Evolutionary conservation across 2,797 vertebrate genomes (phyloP), one percentile per base, ranked within the genome.

Genomic region (Decapterus maruadsi): DNA sequence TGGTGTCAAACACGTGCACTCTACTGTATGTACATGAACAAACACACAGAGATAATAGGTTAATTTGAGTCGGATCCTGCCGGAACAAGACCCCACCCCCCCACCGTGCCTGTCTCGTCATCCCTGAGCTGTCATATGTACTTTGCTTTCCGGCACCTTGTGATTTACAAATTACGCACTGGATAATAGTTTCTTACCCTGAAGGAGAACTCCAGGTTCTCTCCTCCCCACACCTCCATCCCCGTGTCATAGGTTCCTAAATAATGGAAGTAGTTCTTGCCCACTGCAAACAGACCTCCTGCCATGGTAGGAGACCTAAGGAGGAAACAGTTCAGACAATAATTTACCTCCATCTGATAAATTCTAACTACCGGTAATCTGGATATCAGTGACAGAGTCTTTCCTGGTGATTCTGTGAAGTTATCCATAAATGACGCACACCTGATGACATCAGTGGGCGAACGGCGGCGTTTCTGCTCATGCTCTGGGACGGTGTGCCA

Each of bases 171-270:
- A n/a, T n/a, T n/a, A n/a, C n/a, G n/a, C n/a, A n/a, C n/a, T n/a
- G n/a, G 6, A 66, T 2, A 54, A 54, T 26, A 8, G 13, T 54
- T 26, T 70, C 95, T 96, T 90, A 99, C 98, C 94, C 98, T 96
- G 88, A 99, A 99, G 61, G 98, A 99, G 85, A 99, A 98, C 86
- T 99, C 98, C 82, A 99, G 95, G 90, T 99, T 99, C 93, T 99
- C 98, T 93, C 98, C 98, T 73, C 98, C 98, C 98, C 98, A 99
- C 46, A 99, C 97, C 95, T 99, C 98, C 98, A 99, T 99, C 86
- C 98, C 98, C n/a, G 96, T 97, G 88, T 99, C 98, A 51, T 99
- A 99, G 1, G 98, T 98, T 75, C 98, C 98, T 85, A 99, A 94
- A 90, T 99, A 97, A 60, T 96, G 95, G 92, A 99, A 99, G 86